These are phyloP conservation scores for Entomobrya multifasciata DNA, from an alignment of 2,888 invertebrate genomes.

Conservation along the genomic window DNA sequence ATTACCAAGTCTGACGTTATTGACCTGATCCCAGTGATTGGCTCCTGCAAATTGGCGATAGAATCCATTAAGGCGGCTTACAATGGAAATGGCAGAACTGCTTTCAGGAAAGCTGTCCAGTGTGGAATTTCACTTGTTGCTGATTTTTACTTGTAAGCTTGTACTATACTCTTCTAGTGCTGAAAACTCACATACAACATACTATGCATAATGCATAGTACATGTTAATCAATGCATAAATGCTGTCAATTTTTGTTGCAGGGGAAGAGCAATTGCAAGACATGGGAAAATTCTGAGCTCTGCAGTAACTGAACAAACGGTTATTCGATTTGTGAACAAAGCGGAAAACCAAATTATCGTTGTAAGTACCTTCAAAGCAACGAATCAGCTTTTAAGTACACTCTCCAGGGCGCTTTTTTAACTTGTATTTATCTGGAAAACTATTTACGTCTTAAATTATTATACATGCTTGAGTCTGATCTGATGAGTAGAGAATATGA, in stretches of 20 bases:
- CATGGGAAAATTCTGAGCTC: conserved; percentile 67
- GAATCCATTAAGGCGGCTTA: conserved; percentile 65
- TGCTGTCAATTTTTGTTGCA: no score
- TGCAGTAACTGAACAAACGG: conserved; percentile 66
- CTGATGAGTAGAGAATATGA: no score
- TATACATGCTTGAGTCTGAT: no score
- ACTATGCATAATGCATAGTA: not conserved
- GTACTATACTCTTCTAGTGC: not conserved
- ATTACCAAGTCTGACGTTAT: conserved; percentile 71
- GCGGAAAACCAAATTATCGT: conserved; percentile 73
- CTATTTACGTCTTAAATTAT: no score
- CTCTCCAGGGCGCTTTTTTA: conserved; percentile 49
- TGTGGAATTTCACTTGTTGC: conserved; percentile 72
- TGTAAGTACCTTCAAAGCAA: conserved; percentile 67
- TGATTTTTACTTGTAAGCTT: conserved; percentile 72
- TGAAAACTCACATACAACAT: no score
- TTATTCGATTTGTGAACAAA: conserved; percentile 66
- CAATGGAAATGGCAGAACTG: conserved; percentile 60
- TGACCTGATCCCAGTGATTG: conserved; percentile 73
- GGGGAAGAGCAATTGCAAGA: conserved; percentile 70
- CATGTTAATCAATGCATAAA: no score
- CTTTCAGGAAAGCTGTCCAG: conserved; percentile 70
- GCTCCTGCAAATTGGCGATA: conserved; percentile 70
- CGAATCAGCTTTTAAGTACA: conserved; percentile 69
- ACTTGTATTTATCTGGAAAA: not conserved